Percentiles rank a stretch among this genome's conserved stretches.
These are phyloP conservation scores for pig (Sus scrofa) DNA, from an alignment of 2,113 vertebrate genomes.

Conservation along the genomic window DNA sequence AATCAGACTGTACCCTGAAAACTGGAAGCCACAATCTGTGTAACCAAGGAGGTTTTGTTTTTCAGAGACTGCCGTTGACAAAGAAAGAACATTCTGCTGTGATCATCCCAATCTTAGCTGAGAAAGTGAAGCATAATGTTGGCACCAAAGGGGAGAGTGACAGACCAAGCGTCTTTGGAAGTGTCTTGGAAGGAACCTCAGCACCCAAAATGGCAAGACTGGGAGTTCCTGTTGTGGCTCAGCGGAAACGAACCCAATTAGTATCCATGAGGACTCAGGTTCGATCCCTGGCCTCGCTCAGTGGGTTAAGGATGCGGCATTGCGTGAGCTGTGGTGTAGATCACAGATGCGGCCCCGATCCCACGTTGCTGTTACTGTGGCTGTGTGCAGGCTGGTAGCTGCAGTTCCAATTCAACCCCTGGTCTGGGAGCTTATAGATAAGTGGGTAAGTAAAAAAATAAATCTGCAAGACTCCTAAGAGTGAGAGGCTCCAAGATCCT, in stretches of 20 bases:
- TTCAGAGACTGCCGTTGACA: background rate
- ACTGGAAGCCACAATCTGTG: background rate
- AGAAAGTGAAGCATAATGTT: background rate
- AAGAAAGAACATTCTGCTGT: background rate
- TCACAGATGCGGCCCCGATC: too few relatives aligned
- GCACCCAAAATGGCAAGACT: background rate
- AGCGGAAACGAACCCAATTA: too few relatives aligned
- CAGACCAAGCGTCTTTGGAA: background rate
- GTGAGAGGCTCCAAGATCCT: background rate
- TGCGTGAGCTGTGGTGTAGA: too few relatives aligned
- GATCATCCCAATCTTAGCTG: background rate
- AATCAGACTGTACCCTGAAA: background rate
- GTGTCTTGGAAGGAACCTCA: background rate
- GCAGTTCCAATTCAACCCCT: too few relatives aligned
- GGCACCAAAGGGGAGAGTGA: background rate
- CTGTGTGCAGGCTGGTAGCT: too few relatives aligned
- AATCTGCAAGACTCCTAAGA: background rate
- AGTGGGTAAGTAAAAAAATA: too few relatives aligned
- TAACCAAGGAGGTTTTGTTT: background rate
- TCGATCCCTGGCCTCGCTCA: too few relatives aligned
- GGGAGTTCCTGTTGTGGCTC: too few relatives aligned
- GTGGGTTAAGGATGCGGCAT: too few relatives aligned
- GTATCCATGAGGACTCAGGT: too few relatives aligned
- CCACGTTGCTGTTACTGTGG: too few relatives aligned
- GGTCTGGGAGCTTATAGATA: too few relatives aligned